Base-by-base conservation (phyloP, 2,113 vertebrate species). In the Hyla sarda region DNA sequence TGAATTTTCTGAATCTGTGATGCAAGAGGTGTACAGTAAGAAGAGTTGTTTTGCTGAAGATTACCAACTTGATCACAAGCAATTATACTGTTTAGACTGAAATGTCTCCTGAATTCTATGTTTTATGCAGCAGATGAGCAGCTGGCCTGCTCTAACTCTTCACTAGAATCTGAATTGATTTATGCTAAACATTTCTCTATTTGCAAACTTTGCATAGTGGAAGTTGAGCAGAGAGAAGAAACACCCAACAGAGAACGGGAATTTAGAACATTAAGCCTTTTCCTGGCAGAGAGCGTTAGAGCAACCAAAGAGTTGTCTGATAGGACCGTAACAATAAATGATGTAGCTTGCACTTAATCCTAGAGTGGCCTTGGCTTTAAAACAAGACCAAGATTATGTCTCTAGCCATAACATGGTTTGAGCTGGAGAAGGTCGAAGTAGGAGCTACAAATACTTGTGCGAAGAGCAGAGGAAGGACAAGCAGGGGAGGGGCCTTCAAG, bases 121-220 rank as follows among this genome's bases (percentile, higher is more conserved):
- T 80, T 80, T 62, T 80, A 80, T 80, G 77, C 54, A 80, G 77
- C 77, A 80, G 77, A 25, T 25, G 54, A 80, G 77, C 77, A 80
- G 54, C 77, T 80, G 77, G 77, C 50, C 54, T 45, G 32, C 30
- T 60, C 54, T 45, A 12, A 56, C 77, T 41, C 77, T 62, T 41
- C 21, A 80, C 54, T n/a, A 37, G 77, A 80, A 80, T 80, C 41
- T 48, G 47, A 48, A 48, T 80, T 80, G 54, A 80, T 80, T 80
- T 80, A 80, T 80, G 77, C 34, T 60, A 80, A 80, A 60, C 77
- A 80, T 80, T 76, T 45, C 34, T 14, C 12, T 56, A 80, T 80
- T 80, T 80, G 54, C 77, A 80, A 80, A 80, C 77, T 60, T 80
- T 62, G 21, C 37, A 21, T 32, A 62, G 32, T 17, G 62, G 56